A percentile compares a stretch with the other conserved stretches of the same genome.
phyloP scores from a whole-genome alignment of 1,140 invertebrate species.

The Orius insidiosus region DNA sequence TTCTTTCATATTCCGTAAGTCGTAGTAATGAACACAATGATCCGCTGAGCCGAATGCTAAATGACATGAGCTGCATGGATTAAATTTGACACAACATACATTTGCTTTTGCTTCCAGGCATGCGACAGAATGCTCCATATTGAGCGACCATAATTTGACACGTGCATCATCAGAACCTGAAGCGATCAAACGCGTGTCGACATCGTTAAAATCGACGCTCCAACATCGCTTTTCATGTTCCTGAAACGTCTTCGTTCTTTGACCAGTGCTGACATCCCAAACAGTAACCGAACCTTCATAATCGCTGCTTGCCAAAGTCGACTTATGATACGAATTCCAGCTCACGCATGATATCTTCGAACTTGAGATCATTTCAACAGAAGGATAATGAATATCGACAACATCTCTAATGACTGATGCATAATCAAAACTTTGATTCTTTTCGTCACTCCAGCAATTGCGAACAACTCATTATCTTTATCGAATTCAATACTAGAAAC shows the following conservation, averaged over 20 bases:
- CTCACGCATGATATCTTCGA: slow-evolving; percentile 91
- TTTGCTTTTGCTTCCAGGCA: slow-evolving; percentile 82
- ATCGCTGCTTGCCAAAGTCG: slow-evolving; percentile 78
- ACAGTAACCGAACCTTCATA: slow-evolving; percentile 88
- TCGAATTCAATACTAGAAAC: slow-evolving; percentile 96
- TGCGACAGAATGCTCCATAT: slow-evolving; percentile 70
- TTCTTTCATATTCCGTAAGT: slow-evolving; percentile 69
- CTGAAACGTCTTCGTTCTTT: slow-evolving; percentile 53
- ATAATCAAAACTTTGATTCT: slow-evolving; percentile 92
- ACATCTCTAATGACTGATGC: slow-evolving; percentile 63
- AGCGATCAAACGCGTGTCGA: slow-evolving; percentile 78
- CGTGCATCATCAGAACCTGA: slow-evolving; percentile 89
- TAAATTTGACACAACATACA: slow-evolving; percentile 94
- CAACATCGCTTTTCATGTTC: slow-evolving; percentile 94
- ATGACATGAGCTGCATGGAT: slow-evolving; percentile 69
- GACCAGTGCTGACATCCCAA: slow-evolving; percentile 79
- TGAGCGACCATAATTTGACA: slow-evolving; percentile 86
- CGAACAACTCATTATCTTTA: slow-evolving; percentile 91
- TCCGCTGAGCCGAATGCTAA: slow-evolving; percentile 90
- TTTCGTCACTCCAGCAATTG: slow-evolving; percentile 90
- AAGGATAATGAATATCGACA: slow-evolving; percentile 80
- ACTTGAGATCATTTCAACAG: slow-evolving; percentile 79
- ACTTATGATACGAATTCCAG: slow-evolving; percentile 88
- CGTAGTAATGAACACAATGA: slow-evolving; percentile 94
- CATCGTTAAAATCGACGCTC: slow-evolving; percentile 90